Evolutionary conservation across 2,113 vertebrate genomes (phyloP), one percentile per base, ranked within the genome.

Genomic region (Eurypyga helias): DNA sequence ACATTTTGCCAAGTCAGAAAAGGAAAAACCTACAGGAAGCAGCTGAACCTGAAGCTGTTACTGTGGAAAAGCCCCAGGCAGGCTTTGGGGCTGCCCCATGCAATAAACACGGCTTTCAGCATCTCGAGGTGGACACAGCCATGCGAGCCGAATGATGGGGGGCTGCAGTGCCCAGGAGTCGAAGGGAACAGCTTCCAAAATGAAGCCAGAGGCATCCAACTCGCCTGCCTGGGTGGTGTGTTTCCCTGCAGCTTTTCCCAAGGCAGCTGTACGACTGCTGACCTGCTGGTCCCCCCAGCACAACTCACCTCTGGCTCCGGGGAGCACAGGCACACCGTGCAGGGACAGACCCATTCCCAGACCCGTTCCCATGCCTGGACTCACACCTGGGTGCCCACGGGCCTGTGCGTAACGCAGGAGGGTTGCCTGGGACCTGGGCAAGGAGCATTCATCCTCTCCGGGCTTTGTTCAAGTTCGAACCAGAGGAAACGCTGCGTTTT

Each of bases 141-240:
- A 18, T 8, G 2, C 2, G 8, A 48, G 45, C 16, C 4, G 0
- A 26, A 34, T 3, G 3, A 17, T 16, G 13, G 23, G 23, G 43
- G 45, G 16, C 33, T 69, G 45, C 45, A 69, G 34, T 10, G 23
- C 33, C 45, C 45, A 34, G 33, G 43, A 46, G 31, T n/a, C 43
- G 17, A 46, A 24, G 21, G 31, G 9, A 67, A 46, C 65, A 46
- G 62, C 62, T 65, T 67, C 65, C 19, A 10, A 31, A 65, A 33
- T 45, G 41, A 45, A 41, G 29, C 5, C 31, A 45, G 16, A 46
- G 14, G 25, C 20, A 45, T 67, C 43, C 43, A n/a, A 17, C 43
- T 66, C 10, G 5, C 65, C n/a, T n/a, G n/a, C n/a, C n/a, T n/a
- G n/a, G n/a, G n/a, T 5, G 64, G 46, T 29, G 31, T 46, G 46